Base-by-base conservation (phyloP, 2,113 vertebrate genomes). In the Cyprinodon tularosa region DNA sequence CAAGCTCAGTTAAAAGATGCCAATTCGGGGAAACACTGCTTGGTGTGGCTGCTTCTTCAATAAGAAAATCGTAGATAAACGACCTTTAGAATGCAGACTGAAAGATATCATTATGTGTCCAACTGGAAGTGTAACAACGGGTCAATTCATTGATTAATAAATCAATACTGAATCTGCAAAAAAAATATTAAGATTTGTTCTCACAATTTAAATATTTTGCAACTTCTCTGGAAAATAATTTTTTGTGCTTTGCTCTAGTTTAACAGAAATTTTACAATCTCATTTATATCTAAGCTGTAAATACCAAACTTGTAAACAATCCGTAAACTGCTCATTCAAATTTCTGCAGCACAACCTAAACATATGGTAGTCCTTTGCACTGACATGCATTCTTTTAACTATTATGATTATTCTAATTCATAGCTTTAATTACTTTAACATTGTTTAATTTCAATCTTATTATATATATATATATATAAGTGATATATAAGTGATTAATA, bases 1-100 rank as follows among this genome's bases (percentile, higher is more conserved):
- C 60, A 83, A 80, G 50, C 50, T 37, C n/a, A 50, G 36, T 64
- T 62, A 17, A 79, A 70, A 39, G 66, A 4, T 7, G 45, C 68
- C 14, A 29, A 8, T 29, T 63, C 48, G 1, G 22, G 22, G 57
- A 13, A 59, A 69, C 64, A 72, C 22, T 3, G n/a, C 50, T 53
- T 53, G 17, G 50, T 53, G 17, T 3, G 8, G 50, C 17, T 53
- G 50, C 17, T 53, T 53, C 20, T 53, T 50, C 7, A 9, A 57
- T 20, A 68, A 38, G 13, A 53, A 20, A 36, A 48, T 40, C 2
- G 50, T 29, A 37, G 8, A 45, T 59, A 48, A 62, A 2, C 3
- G 10, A 72, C 22, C 12, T 72, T 60, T 29, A 37, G 29, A 4
- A 66, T 48, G 37, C 15, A 22, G 22, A 37, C 67, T 22, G 0